Evolutionary conservation across 1,140 invertebrate species (phyloP), one percentile per base, ranked within the genome.

Genomic region (Drosophila ficusphila): DNA sequence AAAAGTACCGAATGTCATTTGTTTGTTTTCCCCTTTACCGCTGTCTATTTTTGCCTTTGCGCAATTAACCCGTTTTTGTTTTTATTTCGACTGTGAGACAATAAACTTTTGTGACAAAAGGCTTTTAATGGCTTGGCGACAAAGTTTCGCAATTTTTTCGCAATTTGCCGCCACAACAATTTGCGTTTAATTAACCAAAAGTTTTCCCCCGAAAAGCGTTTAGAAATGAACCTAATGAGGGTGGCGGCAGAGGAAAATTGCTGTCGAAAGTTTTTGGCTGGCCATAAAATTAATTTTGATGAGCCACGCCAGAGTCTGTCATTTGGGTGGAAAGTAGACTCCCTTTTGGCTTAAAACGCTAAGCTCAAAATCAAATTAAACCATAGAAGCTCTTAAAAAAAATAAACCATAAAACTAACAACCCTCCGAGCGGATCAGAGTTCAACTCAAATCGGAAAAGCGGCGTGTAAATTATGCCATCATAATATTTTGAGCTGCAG

Each of bases 401-500:
- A 23, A 27, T 36, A 51, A 33, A 46, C 12, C 34, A 48, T 47
- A 51, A 62, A 81, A 44, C 58, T 42, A 61, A 68, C 23, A 68
- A 47, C 54, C 71, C 71, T 65, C 62, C 9, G 36, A 21, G 3
- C 41, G 46, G 79, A 54, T 72, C 75, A 53, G 21, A 62, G 79
- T 73, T 86, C 65, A 90, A 82, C 74, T 71, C 47, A 67, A 90
- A 90, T 78, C 86, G 68, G 65, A 74, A 85, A 82, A 82, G 77
- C 75, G 68, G 86, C 86, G 86, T 90, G 86, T 90, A 90, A 90
- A 90, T 90, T 57, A 90, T 73, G 86, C 79, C 86, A 90, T 90
- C 86, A 90, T 54, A 90, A 90, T 90, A 86, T 90, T 90, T 74
- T 82, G 86, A 90, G 79, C 74, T 23, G 52, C 33, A 12, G 7